Conservation (phyloP, 1,140 invertebrate genomes). For the Galleria mellonella region DNA sequence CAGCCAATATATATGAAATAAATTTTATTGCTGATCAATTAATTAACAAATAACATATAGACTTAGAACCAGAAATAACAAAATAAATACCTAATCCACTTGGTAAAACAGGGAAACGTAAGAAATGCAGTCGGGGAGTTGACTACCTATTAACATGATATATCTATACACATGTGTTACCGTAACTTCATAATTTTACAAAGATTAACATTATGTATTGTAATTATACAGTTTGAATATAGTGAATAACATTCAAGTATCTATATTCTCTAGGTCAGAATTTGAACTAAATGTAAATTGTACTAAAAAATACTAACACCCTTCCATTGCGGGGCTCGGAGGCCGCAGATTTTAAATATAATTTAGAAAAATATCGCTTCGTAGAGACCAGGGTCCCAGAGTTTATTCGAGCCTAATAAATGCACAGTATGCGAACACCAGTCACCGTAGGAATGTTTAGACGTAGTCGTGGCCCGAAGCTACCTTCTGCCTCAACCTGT, state of each 20-base stretch:
- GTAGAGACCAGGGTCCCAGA: constrained; percentile 1
- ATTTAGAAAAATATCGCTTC: constrained; percentile 34
- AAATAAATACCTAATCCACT: constrained; percentile 69
- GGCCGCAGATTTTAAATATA: constrained; percentile 23
- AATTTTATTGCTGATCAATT: constrained; percentile 67
- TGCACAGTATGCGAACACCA: constrained; percentile 30
- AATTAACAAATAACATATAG: constrained; percentile 68
- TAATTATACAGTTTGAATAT: constrained; percentile 46
- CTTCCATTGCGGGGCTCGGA: constrained; percentile 15
- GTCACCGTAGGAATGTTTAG: constrained; percentile 35
- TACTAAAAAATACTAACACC: constrained; percentile 61
- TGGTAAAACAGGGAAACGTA: constrained; percentile 44
- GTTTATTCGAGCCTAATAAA: constrained; percentile 13
- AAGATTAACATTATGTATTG: constrained; percentile 44
- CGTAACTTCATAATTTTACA: constrained; percentile 43
- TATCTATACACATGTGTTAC: constrained; percentile 38
- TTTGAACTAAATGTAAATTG: constrained; percentile 60
- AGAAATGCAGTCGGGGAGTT: constrained; percentile 39
- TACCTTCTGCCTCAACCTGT: constrained; percentile 41
- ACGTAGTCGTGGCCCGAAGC: constrained; percentile 13
- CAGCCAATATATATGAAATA: constrained; percentile 56
- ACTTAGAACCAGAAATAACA: constrained; percentile 67
- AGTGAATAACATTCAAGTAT: constrained; percentile 29
- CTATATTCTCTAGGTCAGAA: constrained; percentile 40
- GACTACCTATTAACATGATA: constrained; percentile 40